phyloP scores from a whole-genome alignment of 2,888 invertebrate genomes.

The Troides helena region DNA sequence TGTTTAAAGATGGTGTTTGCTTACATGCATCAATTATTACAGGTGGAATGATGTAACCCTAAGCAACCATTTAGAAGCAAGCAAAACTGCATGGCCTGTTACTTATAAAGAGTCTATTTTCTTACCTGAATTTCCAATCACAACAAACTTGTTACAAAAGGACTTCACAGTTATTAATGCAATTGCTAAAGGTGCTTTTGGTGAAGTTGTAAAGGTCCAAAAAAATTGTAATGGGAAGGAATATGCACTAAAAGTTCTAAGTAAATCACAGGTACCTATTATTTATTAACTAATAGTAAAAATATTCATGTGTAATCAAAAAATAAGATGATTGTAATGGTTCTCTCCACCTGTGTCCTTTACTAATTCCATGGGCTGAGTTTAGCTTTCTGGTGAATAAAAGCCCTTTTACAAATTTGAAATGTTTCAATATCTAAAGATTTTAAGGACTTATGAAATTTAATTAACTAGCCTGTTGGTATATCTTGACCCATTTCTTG shows the following conservation, averaged over 20 bases:
- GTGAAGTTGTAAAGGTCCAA: conserved; percentile 91
- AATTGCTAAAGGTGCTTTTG: conserved; percentile 94
- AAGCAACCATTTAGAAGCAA: conserved; percentile 77
- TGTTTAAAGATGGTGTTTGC: not conserved
- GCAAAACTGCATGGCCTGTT: conserved; percentile 91
- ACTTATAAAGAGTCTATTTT: conserved; percentile 91
- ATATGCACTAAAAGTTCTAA: conserved; percentile 93
- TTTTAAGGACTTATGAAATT: too few species aligned
- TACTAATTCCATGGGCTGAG: too few species aligned
- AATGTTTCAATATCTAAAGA: too few species aligned
- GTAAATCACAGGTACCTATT: conserved; percentile 84
- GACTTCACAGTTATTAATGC: conserved; percentile 84
- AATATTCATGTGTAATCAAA: not conserved
- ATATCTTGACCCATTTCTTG: too few species aligned
- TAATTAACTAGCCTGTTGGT: too few species aligned
- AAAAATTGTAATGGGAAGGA: conserved; percentile 82
- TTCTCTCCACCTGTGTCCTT: too few species aligned
- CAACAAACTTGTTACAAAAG: conserved; percentile 78
- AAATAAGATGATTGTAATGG: not conserved
- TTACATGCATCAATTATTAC: conserved; percentile 37
- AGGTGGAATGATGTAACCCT: conserved; percentile 85
- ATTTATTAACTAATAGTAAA: not conserved
- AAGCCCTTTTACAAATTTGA: too few species aligned
- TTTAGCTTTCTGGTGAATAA: too few species aligned
- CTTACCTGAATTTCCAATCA: conserved; percentile 91